Base-by-base conservation (phyloP, 1,140 invertebrate genomes). In the Orius insidiosus region DNA sequence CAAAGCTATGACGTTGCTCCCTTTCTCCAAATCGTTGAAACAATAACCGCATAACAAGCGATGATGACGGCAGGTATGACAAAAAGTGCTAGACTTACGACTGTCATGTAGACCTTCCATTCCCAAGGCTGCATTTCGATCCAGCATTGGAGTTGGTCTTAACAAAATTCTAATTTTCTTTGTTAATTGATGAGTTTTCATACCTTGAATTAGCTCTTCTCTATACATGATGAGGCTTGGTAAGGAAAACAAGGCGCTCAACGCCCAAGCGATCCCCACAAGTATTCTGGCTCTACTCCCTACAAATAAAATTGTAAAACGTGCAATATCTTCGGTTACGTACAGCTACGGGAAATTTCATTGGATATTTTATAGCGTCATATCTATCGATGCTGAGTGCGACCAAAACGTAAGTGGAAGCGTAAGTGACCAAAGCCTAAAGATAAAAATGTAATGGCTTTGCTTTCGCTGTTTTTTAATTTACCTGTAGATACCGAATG, bases 161-260 rank as follows among this genome's bases (percentile, higher is more conserved):
- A 24, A 59, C n/a, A n/a, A n/a, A n/a, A n/a, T n/a, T n/a, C n/a
- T n/a, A n/a, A n/a, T n/a, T n/a, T n/a, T n/a, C n/a, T n/a, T n/a
- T n/a, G n/a, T n/a, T n/a, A n/a, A n/a, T n/a, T n/a, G n/a, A n/a
- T n/a, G n/a, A n/a, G n/a, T n/a, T n/a, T n/a, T n/a, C n/a, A n/a
- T n/a, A n/a, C n/a, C n/a, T n/a, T n/a, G n/a, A n/a, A n/a, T n/a
- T n/a, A n/a, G n/a, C n/a, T n/a, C n/a, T n/a, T n/a, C n/a, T n/a
- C n/a, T n/a, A n/a, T n/a, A n/a, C n/a, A n/a, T n/a, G n/a, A n/a
- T n/a, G n/a, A n/a, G n/a, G n/a, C n/a, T n/a, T n/a, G n/a, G n/a
- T 45, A 80, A 63, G 1, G 88, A 85, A 58, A 93, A 90, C 6
- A 90, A 37, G 0, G 78, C 71, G 38, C 84, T 86, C 6, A 88